These are phyloP conservation scores for Trichosurus vulpecula DNA, from an alignment of 2,797 vertebrate species.

Conservation along the genomic window DNA sequence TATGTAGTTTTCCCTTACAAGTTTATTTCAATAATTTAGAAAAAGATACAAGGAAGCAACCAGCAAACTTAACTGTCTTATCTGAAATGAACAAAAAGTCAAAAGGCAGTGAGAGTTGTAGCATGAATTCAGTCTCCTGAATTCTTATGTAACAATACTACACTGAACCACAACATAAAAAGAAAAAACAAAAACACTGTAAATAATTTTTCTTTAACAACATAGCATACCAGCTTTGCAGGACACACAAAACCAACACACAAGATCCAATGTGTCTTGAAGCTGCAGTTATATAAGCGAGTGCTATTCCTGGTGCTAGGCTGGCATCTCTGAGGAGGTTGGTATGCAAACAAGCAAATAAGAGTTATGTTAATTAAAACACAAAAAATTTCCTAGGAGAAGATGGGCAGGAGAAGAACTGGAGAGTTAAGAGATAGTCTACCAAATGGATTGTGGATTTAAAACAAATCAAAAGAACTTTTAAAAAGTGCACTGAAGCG, in stretches of 20 bases:
- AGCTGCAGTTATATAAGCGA: conserved; percentile 25
- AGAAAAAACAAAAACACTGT: conserved; percentile 47
- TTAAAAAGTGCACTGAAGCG: neutral
- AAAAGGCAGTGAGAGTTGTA: conserved; percentile 22
- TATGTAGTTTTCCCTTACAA: neutral
- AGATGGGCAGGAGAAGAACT: conserved; percentile 27
- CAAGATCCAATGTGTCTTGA: conserved; percentile 22
- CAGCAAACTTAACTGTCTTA: conserved; percentile 44
- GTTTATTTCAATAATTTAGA: conserved; percentile 55
- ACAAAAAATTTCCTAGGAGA: conserved; percentile 12
- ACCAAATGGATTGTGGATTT: neutral
- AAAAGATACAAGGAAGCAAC: conserved; percentile 52
- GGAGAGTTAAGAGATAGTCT: conserved; percentile 47
- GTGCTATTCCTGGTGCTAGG: conserved; percentile 8
- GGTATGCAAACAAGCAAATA: conserved; percentile 56
- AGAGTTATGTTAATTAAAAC: conserved; percentile 69
- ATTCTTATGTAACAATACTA: conserved; percentile 3
- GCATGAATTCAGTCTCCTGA: conserved; percentile 53
- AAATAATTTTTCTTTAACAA: conserved; percentile 48
- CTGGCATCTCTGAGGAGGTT: conserved; percentile 38
- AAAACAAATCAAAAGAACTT: conserved; percentile 12
- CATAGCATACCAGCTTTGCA: conserved; percentile 8
- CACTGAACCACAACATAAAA: conserved; percentile 45
- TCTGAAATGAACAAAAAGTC: conserved; percentile 56
- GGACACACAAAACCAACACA: conserved; percentile 44